Evolutionary conservation across 2,797 vertebrate species (phyloP), one percentile per base, ranked within the genome.

Genomic region (Fundulus diaphanus): DNA sequence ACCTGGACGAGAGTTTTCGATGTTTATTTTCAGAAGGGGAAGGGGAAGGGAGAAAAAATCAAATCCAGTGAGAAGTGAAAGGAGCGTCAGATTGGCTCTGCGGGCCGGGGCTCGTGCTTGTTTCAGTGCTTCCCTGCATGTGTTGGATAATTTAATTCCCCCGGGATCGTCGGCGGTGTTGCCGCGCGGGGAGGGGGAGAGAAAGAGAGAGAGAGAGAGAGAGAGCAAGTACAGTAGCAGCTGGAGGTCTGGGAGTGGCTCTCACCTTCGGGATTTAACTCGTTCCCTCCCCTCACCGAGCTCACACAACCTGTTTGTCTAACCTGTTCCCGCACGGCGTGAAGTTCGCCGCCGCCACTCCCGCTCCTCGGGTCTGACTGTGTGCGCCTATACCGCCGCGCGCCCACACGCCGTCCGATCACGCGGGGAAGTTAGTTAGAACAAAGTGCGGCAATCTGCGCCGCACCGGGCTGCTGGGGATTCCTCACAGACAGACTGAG

Each of bases 211-310:
- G n/a, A n/a, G n/a, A n/a, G n/a, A n/a, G n/a, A n/a, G n/a, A n/a
- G n/a, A 77, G 77, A 84, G 67, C 92, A 92, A 91, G 94, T 73
- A 72, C 76, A 56, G 68, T 89, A 91, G 85, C 82, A 85, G 85
- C 88, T 83, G 87, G 72, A 90, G 85, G 78, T 85, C 77, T 76
- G 93, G 93, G 93, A 93, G 94, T 93, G 93, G 93, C 92, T 71
- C 78, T 6, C 79, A 9, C 76, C 72, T 76, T 35, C 72, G 24
- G 0, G 22, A 3, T 29, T 88, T 91, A 92, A 93, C 91, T 70
- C 89, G 11, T 51, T 93, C 90, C 87, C 72, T 85, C 0, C 13
- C 85, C 66, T 4, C 0, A 2, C 22, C 3, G 51, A 82, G 70
- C 86, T 81, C 70, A 86, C 80, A 54, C 65, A 87, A 94, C 92